Evolutionary conservation across 2,888 invertebrate genomes (phyloP), one percentile per base, ranked within the genome.

Genomic region (Napeogenes inachia): DNA sequence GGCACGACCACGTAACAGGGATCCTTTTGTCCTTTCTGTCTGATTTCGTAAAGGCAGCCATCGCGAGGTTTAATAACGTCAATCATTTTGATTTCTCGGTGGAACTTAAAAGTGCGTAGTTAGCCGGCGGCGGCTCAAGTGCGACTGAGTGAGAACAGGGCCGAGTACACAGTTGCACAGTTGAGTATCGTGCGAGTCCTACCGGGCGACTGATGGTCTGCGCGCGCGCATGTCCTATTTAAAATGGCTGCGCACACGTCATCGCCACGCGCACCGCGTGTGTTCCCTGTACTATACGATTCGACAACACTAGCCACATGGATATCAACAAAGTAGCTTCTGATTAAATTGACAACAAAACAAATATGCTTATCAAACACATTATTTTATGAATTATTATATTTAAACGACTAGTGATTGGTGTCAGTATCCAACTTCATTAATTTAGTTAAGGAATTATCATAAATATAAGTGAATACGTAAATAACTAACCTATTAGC

Each of bases 1-100:
- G 93, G 93, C 80, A 93, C 93, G 91, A 93, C 93, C 78, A 93
- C 93, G 79, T 93, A 93, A 91, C 93, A 93, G 79, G 93, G 92
- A 70, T 93, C 92, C 72, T 89, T 92, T 72, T 92, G 92, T 75
- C 94, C 93, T 82, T 92, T 92, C 78, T 93, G 93, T 83, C 92
- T 92, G 80, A 93, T 91, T 81, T 93, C 93, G 83, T 93, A 93
- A 65, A 93, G 91, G 87, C 93, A 92, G 79, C 91, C 92, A 86
- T 90, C 86, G 74, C 83, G 80, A 69, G 85, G 82, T 78, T 87
- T 85, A 75, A 83, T 84, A 73, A 87, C 77, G 74, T 88, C 89
- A 70, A 90, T 86, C 90, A 91, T 89, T 72, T 80, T 75, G 64
- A 68, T 70, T 65, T 72, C 77, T 67, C 72, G 70, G 69, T 72